These are phyloP conservation scores for Drosophila pseudoobscura DNA, from an alignment of 1,140 invertebrate species.

Conservation along the genomic window DNA sequence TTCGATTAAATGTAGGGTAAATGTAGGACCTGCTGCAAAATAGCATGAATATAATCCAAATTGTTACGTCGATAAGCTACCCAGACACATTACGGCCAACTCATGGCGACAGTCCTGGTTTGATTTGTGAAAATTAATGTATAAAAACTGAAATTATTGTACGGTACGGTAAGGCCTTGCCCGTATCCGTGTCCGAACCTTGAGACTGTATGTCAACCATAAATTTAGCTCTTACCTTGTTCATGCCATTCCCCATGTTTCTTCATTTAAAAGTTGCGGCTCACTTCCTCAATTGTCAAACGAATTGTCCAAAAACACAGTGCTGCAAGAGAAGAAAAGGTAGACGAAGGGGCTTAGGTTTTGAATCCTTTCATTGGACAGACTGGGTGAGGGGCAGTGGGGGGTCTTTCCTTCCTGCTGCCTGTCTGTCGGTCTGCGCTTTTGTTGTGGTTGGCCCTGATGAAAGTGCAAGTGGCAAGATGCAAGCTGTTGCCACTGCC, in stretches of 20 bases:
- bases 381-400: neutral
- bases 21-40: no score
- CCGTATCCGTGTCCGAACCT: neutral
- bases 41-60: no score
- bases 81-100: neutral
- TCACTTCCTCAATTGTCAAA: slow-evolving; percentile 56
- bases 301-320: slow-evolving; percentile 50
- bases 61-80: no score
- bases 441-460: slow-evolving; percentile 42
- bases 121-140: no score
- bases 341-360: slow-evolving; percentile 1
- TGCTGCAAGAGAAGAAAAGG: slow-evolving; percentile 52
- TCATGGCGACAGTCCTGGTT: neutral
- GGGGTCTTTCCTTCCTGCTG: neutral
- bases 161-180: slow-evolving; percentile 2
- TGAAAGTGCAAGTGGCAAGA: slow-evolving; percentile 50
- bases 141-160: slow-evolving; percentile 4
- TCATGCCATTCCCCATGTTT: slow-evolving; percentile 91
- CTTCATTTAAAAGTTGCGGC: slow-evolving; percentile 72
- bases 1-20: no score
- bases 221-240: slow-evolving; percentile 86
- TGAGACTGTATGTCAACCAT: slow-evolving; percentile 8
- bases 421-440: slow-evolving; percentile 18
- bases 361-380: slow-evolving; percentile 33
- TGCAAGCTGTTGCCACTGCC: slow-evolving; percentile 58